Conservation (phyloP, 2,888 invertebrate genomes). For the Sinodicranocentrus sp. region DNA sequence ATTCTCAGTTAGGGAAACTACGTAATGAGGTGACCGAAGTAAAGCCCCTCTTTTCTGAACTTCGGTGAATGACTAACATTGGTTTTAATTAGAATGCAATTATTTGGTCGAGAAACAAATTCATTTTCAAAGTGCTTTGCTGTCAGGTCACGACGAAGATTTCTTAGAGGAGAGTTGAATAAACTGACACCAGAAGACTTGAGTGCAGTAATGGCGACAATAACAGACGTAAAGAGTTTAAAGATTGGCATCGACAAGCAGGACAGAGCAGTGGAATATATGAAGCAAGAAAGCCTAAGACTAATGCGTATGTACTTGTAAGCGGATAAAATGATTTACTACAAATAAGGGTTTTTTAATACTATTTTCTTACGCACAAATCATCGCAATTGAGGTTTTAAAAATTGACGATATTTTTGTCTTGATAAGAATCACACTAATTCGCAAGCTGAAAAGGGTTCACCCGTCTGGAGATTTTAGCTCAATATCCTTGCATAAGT, state of each 20-base stretch:
- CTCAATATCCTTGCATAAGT: background rate
- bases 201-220: slow-evolving; percentile 24
- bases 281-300: slow-evolving; percentile 51
- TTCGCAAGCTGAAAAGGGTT: slow-evolving; percentile 13
- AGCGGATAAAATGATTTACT: slow-evolving; percentile 22
- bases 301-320: slow-evolving; percentile 63
- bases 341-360: no score
- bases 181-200: slow-evolving; percentile 33
- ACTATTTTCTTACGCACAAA: background rate
- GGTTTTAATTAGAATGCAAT: background rate
- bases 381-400: background rate
- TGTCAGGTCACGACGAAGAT: background rate
- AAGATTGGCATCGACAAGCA: slow-evolving; percentile 33
- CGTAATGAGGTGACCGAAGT: slow-evolving; percentile 14
- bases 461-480: background rate
- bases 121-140: no score
- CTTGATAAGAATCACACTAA: background rate
- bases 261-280: slow-evolving; percentile 46
- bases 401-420: background rate
- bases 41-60: background rate
- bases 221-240: slow-evolving; percentile 9
- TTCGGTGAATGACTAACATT: background rate
- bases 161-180: slow-evolving; percentile 10
- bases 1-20: slow-evolving; percentile 19
- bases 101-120: background rate